These are phyloP conservation scores for Microctonus aethiopoides DNA, from an alignment of 2,888 invertebrate genomes.

Conservation along the genomic window DNA sequence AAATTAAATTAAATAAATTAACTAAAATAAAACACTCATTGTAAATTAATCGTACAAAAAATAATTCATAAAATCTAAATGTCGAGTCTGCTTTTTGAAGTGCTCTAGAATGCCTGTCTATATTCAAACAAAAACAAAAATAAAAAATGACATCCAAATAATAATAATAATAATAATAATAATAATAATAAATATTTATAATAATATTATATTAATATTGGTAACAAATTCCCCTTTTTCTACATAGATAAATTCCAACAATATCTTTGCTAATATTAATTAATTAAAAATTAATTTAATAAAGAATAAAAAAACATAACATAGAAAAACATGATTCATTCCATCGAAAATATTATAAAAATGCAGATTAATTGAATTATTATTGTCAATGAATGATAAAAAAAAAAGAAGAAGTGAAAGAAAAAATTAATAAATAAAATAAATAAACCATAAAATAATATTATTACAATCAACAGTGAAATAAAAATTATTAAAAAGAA, in stretches of 20 bases:
- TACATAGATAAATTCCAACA: slow-evolving; percentile 29
- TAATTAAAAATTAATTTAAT: slow-evolving; percentile 1
- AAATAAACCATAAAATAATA: background rate
- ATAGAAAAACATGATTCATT: background rate
- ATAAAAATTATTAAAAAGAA: slow-evolving; percentile 7
- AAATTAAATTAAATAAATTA: background rate
- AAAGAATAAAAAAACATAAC: background rate
- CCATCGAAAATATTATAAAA: slow-evolving; percentile 5
- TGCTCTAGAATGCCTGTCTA: slow-evolving; percentile 53
- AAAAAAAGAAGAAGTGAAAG: background rate
- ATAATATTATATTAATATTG: slow-evolving; percentile 30
- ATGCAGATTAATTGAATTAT: background rate
- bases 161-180: slow-evolving; percentile 26
- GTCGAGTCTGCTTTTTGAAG: slow-evolving; percentile 58
- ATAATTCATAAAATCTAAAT: slow-evolving; percentile 49
- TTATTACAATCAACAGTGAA: slow-evolving; percentile 28
- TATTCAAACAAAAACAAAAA: slow-evolving; percentile 35
- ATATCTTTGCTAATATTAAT: slow-evolving; percentile 29
- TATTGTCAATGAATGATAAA: slow-evolving; percentile 17
- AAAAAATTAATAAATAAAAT: background rate
- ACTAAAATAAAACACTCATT: slow-evolving; percentile 40
- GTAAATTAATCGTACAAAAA: slow-evolving; percentile 52
- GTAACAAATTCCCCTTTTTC: slow-evolving; percentile 16
- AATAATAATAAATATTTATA: slow-evolving; percentile 16
- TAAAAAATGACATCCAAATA: slow-evolving; percentile 37